Evolutionary conservation across 2,113 vertebrate species (phyloP).

Genomic region (Chloebia gouldiae): DNA sequence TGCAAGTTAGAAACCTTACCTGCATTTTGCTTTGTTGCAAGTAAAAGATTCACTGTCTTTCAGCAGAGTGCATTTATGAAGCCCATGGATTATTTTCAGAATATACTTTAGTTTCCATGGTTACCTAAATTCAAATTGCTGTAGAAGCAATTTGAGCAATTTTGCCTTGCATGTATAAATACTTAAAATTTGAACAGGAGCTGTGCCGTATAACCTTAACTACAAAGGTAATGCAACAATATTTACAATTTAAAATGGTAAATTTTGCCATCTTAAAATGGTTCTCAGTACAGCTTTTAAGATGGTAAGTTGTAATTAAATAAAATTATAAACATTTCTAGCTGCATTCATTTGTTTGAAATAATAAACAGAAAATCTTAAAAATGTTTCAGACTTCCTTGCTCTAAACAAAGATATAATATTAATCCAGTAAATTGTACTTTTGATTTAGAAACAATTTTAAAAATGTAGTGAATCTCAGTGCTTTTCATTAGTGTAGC

Average conservation of each 20-base stretch:
- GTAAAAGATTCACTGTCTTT: not conserved
- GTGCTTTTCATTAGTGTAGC: not conserved
- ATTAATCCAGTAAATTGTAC: not conserved
- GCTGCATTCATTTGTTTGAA: not conserved
- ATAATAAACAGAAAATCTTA: not conserved
- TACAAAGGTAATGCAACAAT: not conserved
- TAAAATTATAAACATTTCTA: not conserved
- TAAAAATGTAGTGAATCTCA: not conserved
- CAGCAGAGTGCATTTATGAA: conserved; percentile 2
- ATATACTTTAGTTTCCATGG: conserved; percentile 53
- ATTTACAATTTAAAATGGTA: not conserved
- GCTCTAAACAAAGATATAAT: not conserved
- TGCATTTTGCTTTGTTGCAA: not conserved
- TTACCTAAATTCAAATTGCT: conserved; percentile 43
- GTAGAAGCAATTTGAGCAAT: conserved; percentile 34
- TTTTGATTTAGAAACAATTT: not conserved
- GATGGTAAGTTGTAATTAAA: not conserved
- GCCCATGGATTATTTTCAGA: conserved; percentile 45
- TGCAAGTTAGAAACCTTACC: not conserved
- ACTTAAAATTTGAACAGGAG: conserved; percentile 12
- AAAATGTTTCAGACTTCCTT: not conserved
- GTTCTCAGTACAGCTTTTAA: not conserved
- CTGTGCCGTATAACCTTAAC: not conserved
- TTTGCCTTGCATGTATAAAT: conserved; percentile 30
- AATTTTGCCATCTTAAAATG: no score